These are phyloP conservation scores for Eulimnadia texana DNA, from an alignment of 1,140 invertebrate species.

Conservation along the genomic window DNA sequence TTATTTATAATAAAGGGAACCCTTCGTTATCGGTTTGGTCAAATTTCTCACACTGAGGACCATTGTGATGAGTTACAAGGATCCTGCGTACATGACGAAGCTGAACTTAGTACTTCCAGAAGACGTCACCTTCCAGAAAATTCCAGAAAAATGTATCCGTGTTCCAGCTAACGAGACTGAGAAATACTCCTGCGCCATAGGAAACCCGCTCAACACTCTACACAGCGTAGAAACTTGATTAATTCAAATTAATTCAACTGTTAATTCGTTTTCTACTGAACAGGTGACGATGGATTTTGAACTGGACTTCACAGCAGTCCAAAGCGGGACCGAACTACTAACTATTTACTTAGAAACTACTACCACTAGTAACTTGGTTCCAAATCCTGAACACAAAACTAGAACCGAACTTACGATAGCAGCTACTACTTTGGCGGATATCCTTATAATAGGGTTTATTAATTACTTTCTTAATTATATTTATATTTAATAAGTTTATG, in stretches of 20 bases:
- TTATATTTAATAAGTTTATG: too few species aligned
- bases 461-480: not conserved
- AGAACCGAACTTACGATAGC: not conserved
- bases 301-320: not conserved
- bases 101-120: not conserved
- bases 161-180: not conserved
- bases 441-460: not conserved
- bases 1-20: not conserved
- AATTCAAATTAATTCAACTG: not conserved
- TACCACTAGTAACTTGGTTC: not conserved
- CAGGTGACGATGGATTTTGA: not conserved
- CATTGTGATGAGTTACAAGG: not conserved
- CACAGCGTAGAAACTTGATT: not conserved
- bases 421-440: not conserved
- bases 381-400: not conserved
- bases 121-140: not conserved
- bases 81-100: not conserved
- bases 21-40: not conserved
- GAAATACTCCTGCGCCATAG: not conserved
- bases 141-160: not conserved
- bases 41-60: not conserved
- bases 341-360: not conserved
- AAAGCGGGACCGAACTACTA: not conserved
- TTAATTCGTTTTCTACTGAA: not conserved
- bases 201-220: not conserved